Evolutionary conservation across 1,140 invertebrate genomes (phyloP).

Genomic region (Cyrtorhinus lividipennis): DNA sequence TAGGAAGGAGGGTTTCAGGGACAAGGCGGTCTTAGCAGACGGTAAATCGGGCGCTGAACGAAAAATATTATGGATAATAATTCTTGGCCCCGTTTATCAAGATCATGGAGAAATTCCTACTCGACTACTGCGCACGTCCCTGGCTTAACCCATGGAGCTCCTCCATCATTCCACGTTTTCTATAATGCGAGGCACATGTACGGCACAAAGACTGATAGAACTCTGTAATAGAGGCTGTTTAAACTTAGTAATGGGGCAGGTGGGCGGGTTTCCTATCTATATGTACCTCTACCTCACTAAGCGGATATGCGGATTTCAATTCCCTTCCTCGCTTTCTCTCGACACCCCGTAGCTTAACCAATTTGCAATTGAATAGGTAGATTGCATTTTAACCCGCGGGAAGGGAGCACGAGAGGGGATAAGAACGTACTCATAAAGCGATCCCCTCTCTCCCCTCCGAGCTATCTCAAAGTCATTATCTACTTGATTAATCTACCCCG

Average conservation of each 20-base stretch:
- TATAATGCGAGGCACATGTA: neutral
- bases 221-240: too few relatives aligned
- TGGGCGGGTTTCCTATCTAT: neutral
- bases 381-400: neutral
- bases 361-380: neutral
- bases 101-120: too few relatives aligned
- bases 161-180: too few relatives aligned
- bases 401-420: neutral
- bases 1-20: too few relatives aligned
- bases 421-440: neutral
- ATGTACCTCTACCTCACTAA: neutral
- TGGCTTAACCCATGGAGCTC: too few relatives aligned
- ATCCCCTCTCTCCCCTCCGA: neutral
- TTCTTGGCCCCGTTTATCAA: too few relatives aligned
- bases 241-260: neutral
- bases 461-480: neutral
- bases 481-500: neutral
- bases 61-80: too few relatives aligned
- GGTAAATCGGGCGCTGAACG: too few relatives aligned
- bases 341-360: neutral
- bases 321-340: neutral
- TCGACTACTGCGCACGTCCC: too few relatives aligned
- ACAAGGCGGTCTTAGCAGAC: too few relatives aligned
- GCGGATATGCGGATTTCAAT: neutral
- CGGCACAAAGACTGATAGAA: neutral